These are phyloP conservation scores for Apamea anceps DNA, from an alignment of 2,888 invertebrate species.

Conservation along the genomic window DNA sequence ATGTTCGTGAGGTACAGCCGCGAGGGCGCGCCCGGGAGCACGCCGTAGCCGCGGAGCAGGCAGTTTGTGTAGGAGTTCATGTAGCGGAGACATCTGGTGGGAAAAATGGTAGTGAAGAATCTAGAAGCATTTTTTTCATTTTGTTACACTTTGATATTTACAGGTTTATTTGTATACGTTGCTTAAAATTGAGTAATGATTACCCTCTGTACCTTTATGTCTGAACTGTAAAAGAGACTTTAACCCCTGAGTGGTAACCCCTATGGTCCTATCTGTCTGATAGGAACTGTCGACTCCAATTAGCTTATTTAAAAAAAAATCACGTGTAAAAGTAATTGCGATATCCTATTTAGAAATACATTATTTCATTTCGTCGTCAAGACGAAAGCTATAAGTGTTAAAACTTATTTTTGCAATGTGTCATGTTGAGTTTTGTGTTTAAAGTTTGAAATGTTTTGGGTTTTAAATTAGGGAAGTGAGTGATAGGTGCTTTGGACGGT, in stretches of 20 bases:
- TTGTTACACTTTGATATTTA: neutral
- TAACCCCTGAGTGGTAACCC: no score
- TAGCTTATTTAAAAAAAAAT: no score
- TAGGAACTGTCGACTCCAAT: no score
- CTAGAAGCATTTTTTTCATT: neutral
- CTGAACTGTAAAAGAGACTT: no score
- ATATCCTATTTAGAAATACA: no score
- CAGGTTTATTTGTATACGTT: neutral
- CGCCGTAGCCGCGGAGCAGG: slow-evolving; percentile 95
- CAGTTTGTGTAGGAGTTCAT: slow-evolving; percentile 96
- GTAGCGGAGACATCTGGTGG: slow-evolving; percentile 92
- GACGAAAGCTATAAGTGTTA: neutral
- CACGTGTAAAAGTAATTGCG: no score
- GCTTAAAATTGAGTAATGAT: neutral
- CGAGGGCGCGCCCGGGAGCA: slow-evolving; percentile 93
- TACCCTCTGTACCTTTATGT: no score
- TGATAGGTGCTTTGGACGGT: no score
- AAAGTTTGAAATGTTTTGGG: neutral
- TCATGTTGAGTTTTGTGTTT: neutral
- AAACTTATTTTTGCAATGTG: neutral
- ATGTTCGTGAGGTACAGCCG: slow-evolving; percentile 93
- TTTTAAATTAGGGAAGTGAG: no score
- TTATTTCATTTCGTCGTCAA: no score
- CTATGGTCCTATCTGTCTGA: no score
- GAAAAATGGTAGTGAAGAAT: neutral